Percentiles rank a stretch among this genome's conserved stretches.
These are phyloP conservation scores for Nibea coibor DNA, from an alignment of 2,113 vertebrate species.

Conservation along the genomic window DNA sequence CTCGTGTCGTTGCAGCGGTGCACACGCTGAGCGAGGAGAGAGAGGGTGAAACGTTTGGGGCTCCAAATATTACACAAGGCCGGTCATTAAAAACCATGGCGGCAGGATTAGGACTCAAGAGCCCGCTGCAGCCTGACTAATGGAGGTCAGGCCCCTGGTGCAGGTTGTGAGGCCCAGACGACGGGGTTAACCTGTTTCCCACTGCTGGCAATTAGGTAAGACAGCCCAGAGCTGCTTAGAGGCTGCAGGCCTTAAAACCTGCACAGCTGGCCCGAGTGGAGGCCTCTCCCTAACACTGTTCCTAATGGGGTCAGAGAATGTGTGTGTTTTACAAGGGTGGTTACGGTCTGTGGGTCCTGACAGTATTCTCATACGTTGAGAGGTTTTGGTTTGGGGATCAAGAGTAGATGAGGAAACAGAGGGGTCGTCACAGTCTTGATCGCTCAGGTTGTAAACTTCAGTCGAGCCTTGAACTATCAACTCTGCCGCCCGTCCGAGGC, in stretches of 20 bases:
- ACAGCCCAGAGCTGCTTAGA: conserved; percentile 30
- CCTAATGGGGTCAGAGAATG: conserved; percentile 55
- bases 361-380: conserved; percentile 53
- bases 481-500: conserved; percentile 14
- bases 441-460: conserved; percentile 42
- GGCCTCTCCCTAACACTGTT: conserved; percentile 14
- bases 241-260: conserved; percentile 25
- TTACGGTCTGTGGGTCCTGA: conserved; percentile 59
- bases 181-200: conserved; percentile 33
- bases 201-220: conserved; percentile 67
- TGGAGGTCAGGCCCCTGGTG: conserved; percentile 72
- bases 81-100: conserved; percentile 68
- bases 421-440: conserved; percentile 36
- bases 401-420: conserved; percentile 43
- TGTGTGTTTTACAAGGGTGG: conserved; percentile 57
- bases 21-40: not conserved
- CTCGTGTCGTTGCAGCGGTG: not conserved
- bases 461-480: conserved; percentile 28
- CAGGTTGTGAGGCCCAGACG: conserved; percentile 57
- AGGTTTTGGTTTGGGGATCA: conserved; percentile 57
- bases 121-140: conserved; percentile 70
- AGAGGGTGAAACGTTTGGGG: not conserved
- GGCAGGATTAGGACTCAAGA: conserved; percentile 62
- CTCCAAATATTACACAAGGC: conserved; percentile 36
- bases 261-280: conserved; percentile 25